phyloP scores from a whole-genome alignment of 37 sponge, comb jelly and placozoan species.

The Spongilla lacustris region DNA sequence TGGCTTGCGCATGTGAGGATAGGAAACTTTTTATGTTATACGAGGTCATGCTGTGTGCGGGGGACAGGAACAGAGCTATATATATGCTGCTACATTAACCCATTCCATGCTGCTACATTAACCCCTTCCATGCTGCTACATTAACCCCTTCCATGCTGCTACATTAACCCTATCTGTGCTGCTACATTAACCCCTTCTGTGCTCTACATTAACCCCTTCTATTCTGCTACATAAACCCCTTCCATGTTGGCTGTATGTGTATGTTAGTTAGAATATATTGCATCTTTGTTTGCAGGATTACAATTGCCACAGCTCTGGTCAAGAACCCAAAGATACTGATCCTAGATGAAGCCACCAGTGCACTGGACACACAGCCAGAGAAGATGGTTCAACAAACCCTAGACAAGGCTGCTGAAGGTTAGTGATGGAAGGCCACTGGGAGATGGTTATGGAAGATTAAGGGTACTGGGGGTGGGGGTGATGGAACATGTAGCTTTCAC shows the following conservation, averaged over 20 bases:
- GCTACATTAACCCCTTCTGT: too few species aligned
- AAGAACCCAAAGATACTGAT: conserved; percentile 76
- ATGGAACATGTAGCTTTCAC: too few species aligned
- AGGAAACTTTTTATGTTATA: too few species aligned
- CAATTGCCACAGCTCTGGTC: conserved; percentile 77
- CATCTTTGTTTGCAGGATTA: conserved; percentile 40
- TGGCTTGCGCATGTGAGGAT: conserved; percentile 75
- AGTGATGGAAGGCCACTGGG: neutral
- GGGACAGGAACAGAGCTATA: conserved; percentile 53
- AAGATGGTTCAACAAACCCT: conserved; percentile 67
- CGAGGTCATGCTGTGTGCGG: conserved; percentile 86
- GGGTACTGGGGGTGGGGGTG: neutral
- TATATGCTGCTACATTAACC: neutral
- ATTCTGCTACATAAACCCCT: too few species aligned
- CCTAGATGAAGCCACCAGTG: conserved; percentile 85
- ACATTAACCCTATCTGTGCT: too few species aligned
- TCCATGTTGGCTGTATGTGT: too few species aligned
- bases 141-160: too few species aligned
- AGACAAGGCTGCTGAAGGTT: conserved; percentile 47
- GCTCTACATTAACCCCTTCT: too few species aligned
- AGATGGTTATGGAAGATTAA: too few species aligned
- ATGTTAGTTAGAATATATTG: too few species aligned
- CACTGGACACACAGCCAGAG: conserved; percentile 77
- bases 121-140: neutral
- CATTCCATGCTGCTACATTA: neutral